Percentiles rank a stretch among this genome's conserved stretches.
Conservation (phyloP, 2,113 vertebrate genomes). For the Scomber scombrus region DNA sequence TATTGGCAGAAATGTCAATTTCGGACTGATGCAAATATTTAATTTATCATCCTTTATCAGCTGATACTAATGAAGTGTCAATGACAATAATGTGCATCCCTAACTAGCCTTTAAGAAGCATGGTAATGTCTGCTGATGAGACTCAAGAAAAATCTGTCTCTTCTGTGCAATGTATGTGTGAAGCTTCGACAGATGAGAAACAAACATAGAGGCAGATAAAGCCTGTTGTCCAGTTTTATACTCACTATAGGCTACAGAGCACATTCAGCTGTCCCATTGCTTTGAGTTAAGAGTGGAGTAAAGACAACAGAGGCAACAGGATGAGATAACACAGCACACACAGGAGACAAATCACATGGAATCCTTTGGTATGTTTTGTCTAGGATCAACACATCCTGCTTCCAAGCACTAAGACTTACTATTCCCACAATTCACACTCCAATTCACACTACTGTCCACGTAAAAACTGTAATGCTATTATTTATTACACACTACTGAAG, state of each 20-base stretch:
- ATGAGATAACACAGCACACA: conserved; percentile 67
- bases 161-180: neutral
- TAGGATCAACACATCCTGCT: conserved; percentile 74
- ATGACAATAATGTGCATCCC: neutral
- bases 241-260: neutral
- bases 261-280: conserved; percentile 41
- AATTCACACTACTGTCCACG: neutral
- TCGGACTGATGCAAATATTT: too few relatives aligned
- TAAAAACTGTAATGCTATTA: neutral
- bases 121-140: neutral
- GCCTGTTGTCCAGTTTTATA: neutral
- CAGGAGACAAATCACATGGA: conserved; percentile 66
- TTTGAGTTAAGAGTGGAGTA: conserved; percentile 46
- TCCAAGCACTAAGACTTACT: conserved; percentile 38
- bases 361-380: conserved; percentile 76
- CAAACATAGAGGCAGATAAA: conserved; percentile 25
- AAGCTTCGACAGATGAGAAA: neutral
- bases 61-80: too few relatives aligned
- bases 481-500: conserved; percentile 21
- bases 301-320: conserved; percentile 68
- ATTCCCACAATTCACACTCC: conserved; percentile 63
- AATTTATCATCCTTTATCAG: too few relatives aligned
- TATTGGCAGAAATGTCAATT: neutral
- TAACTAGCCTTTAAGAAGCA: neutral
- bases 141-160: neutral